A percentile compares a stretch with the other conserved stretches of the same genome.
These are phyloP conservation scores for Procapra przewalskii DNA, from an alignment of 2,113 vertebrate genomes.

Conservation along the genomic window DNA sequence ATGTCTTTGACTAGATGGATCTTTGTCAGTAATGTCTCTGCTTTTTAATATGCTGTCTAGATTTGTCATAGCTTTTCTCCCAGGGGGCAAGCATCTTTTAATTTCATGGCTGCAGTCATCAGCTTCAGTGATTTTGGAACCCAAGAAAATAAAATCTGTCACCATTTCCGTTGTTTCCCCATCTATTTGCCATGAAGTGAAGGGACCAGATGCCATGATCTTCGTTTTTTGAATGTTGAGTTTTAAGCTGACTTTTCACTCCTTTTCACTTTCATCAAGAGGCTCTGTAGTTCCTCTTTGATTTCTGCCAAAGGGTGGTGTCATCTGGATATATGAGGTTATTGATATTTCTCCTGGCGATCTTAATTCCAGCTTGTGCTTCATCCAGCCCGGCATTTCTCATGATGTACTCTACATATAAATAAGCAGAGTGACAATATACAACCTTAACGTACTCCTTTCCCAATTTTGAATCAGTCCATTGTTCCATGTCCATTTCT, in stretches of 20 bases:
- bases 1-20: not conserved
- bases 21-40: not conserved
- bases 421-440: not conserved
- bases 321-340: too few relatives aligned
- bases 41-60: not conserved
- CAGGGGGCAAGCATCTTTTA: not conserved
- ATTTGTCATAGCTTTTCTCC: not conserved
- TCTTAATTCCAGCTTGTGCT: too few relatives aligned
- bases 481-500: not conserved
- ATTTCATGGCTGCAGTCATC: not conserved
- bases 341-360: too few relatives aligned
- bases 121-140: not conserved
- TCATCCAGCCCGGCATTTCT: too few relatives aligned
- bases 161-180: accelerated
- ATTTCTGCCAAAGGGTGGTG: not conserved
- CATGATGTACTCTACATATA: not conserved
- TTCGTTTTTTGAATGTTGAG: not conserved
- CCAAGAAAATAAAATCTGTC: not conserved
- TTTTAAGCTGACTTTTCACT: not conserved
- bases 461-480: not conserved
- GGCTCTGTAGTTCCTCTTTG: not conserved
- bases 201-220: not conserved
- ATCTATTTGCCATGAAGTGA: not conserved
- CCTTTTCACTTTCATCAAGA: not conserved
- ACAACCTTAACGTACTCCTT: not conserved